A percentile compares a stretch with the other conserved stretches of the same genome.
Conservation (phyloP, 2,113 vertebrate genomes). For the Sylvilagus bachmani region DNA sequence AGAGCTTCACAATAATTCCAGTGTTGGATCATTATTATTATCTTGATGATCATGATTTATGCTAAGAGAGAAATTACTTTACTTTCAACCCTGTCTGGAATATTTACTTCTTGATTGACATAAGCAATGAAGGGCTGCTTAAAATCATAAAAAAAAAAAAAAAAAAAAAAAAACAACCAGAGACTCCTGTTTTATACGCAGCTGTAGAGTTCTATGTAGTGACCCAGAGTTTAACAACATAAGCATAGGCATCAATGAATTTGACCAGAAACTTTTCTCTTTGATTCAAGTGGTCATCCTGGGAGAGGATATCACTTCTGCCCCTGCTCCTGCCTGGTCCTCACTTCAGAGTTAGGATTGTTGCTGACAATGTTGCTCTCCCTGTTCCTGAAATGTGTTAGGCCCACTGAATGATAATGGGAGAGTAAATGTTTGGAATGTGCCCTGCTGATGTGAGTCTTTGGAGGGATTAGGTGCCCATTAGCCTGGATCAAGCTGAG, state of each 20-base stretch:
- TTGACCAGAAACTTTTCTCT: constrained; percentile 6
- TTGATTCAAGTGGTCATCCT: constrained; percentile 21
- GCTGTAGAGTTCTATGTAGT: background rate
- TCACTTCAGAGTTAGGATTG: constrained; percentile 24
- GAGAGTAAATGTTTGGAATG: constrained; percentile 56
- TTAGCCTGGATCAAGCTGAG: constrained; percentile 64
- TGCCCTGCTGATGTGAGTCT: constrained; percentile 54
- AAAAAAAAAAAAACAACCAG: background rate
- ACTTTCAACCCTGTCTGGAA: background rate
- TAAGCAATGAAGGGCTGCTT: background rate
- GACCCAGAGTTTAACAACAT: background rate
- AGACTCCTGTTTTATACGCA: background rate
- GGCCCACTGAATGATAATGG: constrained; percentile 7
- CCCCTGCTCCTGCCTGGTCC: background rate
- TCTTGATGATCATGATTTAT: constrained; percentile 31
- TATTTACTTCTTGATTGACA: background rate
- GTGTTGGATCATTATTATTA: background rate
- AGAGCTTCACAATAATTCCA: background rate
- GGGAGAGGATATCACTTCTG: background rate
- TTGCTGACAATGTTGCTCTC: background rate
- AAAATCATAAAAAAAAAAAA: background rate
- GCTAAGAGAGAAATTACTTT: background rate
- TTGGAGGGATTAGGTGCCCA: constrained; percentile 58
- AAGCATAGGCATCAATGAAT: background rate
- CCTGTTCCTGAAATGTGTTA: background rate